Conservation (phyloP, 2,113 vertebrate genomes). For the Hippoglossus stenolepis region DNA sequence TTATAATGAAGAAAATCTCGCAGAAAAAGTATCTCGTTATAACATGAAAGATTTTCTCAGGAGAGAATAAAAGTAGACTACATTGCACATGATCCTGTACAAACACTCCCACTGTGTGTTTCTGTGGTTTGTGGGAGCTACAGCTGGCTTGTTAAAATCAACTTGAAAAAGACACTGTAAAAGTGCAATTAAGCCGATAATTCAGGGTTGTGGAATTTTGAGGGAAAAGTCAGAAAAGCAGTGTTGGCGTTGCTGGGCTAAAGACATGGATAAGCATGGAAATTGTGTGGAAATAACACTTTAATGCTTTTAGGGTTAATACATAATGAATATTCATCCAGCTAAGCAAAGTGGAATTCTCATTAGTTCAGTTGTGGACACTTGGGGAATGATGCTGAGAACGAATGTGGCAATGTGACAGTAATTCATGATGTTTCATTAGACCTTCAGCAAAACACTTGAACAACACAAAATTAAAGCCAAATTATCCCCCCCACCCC, state of each 20-base stretch:
- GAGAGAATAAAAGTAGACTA: slow-evolving; percentile 34
- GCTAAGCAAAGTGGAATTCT: slow-evolving; percentile 7
- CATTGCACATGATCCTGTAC: slow-evolving; percentile 1
- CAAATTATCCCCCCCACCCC: no score
- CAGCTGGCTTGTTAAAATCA: slow-evolving; percentile 56
- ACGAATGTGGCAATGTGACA: not conserved
- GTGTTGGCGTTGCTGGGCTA: not conserved
- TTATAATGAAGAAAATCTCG: slow-evolving; percentile 27
- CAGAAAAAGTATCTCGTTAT: slow-evolving; percentile 32
- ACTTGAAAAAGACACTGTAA: slow-evolving; percentile 41
- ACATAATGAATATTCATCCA: not conserved
- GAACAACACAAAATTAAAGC: no score
- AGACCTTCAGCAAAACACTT: not conserved
- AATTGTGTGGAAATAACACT: not conserved
- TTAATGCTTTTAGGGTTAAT: slow-evolving; percentile 8
- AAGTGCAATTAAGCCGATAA: slow-evolving; percentile 45
- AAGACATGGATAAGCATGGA: not conserved
- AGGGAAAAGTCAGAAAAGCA: slow-evolving; percentile 2
- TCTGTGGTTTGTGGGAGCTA: slow-evolving; percentile 28
- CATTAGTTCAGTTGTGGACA: slow-evolving; percentile 11
- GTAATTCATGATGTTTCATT: not conserved
- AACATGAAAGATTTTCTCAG: slow-evolving; percentile 17
- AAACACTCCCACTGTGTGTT: slow-evolving; percentile 29
- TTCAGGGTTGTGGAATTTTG: slow-evolving; percentile 18
- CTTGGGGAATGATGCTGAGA: not conserved